Conservation (phyloP, 2,888 invertebrate species). For the Clunio marinus region DNA sequence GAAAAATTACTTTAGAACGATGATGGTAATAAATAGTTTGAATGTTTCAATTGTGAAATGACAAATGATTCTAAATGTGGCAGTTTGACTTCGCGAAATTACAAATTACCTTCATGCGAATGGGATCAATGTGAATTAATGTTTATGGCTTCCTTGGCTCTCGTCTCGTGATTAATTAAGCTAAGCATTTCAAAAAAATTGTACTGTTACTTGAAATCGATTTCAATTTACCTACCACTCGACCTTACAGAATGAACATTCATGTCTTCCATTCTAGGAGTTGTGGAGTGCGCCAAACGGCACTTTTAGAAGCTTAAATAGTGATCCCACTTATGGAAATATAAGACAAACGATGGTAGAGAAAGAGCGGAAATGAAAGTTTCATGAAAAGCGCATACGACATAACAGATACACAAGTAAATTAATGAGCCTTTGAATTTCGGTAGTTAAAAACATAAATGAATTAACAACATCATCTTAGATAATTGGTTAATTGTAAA, state of each 20-base stretch:
- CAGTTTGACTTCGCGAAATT: background rate
- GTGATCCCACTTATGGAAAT: background rate
- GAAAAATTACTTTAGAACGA: too few species aligned
- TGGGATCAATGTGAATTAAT: background rate
- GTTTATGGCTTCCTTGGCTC: conserved; percentile 3
- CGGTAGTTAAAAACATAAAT: too few species aligned
- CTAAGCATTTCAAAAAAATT: background rate
- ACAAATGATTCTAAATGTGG: background rate
- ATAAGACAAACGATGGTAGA: background rate
- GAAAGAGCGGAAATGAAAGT: too few species aligned
- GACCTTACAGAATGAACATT: background rate
- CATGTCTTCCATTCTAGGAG: background rate
- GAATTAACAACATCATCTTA: too few species aligned
- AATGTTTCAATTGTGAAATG: background rate
- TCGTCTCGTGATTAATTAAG: too few species aligned
- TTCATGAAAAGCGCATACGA: too few species aligned
- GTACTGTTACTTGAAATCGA: conserved; percentile 35
- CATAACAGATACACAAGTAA: too few species aligned
- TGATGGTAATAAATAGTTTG: background rate
- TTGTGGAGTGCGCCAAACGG: background rate
- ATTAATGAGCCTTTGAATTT: too few species aligned
- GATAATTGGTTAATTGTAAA: too few species aligned
- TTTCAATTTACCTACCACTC: conserved; percentile 3
- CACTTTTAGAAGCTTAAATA: background rate
- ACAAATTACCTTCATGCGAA: background rate